Evolutionary conservation across 37 sponge, comb jelly and placozoan species (phyloP), one percentile per base, ranked within the genome.

Genomic region (Tethya wilhelma): DNA sequence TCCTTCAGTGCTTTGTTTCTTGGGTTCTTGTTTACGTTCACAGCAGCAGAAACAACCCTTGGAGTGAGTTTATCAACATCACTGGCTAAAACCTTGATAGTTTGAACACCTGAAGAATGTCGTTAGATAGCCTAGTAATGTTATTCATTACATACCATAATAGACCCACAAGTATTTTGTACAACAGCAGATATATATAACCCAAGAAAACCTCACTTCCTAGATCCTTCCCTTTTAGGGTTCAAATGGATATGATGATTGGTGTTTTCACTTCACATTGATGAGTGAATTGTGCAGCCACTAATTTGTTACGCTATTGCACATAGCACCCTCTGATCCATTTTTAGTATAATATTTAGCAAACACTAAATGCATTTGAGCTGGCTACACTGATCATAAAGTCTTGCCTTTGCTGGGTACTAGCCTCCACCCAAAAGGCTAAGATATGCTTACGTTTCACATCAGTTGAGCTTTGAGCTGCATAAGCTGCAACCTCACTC

Each of bases 201-300:
- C 63, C 22, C 63, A 25, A 12, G 25, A 60, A 8, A n/a, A 7
- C 9, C 26, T 26, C 6, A 2, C 2, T 7, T 4, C 1, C 28
- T 37, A 45, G 91, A 91, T 91, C 93, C 93, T 92, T 92, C 93
- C 57, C 44, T 74, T 36, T 59, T 39, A 25, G 20, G 79, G 90
- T 83, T 92, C 89, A 77, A 69, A 87, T 84, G 93, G 93, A 87
- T 53, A 19, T 77, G 93, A 92, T 92, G 93, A 92, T 79, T 84
- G 93, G 93, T 81, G 58, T 14, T 0, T 3, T 60, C 84, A 57
- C 84, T 59, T 26, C 26, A 33, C n/a, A n/a, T 19, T 32, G 9
- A 63, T 83, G 73, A 75, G 73, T 82, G 91, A 91, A 7, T 63
- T 86, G 87, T 91, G 87, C 87, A 25, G 71, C 91, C 91, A 80